Evolutionary conservation across 2,888 invertebrate species (phyloP).

Genomic region (Nomada ferruginata): DNA sequence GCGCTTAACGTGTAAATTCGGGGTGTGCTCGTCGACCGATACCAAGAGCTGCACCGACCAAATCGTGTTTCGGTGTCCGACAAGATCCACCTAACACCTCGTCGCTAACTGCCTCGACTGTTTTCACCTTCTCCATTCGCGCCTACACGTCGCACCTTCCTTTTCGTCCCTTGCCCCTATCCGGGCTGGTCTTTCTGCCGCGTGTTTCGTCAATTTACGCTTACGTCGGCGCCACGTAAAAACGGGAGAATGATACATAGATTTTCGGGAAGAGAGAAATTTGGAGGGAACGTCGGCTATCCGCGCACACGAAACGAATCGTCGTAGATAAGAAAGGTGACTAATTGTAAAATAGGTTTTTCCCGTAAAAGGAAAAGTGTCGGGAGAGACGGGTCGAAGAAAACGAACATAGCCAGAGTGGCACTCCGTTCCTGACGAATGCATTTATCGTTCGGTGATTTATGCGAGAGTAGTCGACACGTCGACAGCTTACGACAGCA

Average conservation of each 20-base stretch:
- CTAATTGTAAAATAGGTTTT: no score
- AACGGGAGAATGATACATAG: constrained; percentile 7
- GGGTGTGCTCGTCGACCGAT: constrained; percentile 23
- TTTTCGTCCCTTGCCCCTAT: background rate
- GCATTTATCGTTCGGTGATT: constrained; percentile 60
- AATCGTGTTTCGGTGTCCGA: constrained; percentile 24
- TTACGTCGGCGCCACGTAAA: constrained; percentile 64
- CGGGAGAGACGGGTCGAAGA: no score
- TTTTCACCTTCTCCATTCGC: constrained; percentile 69
- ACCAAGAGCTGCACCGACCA: constrained; percentile 24
- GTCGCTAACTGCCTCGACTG: constrained; percentile 74
- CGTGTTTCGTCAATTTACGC: constrained; percentile 65
- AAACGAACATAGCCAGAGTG: background rate
- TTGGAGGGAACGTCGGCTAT: no score
- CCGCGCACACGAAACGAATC: no score
- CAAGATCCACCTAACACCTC: constrained; percentile 73
- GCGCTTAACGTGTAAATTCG: constrained; percentile 68
- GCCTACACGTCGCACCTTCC: constrained; percentile 50
- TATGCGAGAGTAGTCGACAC: constrained; percentile 53
- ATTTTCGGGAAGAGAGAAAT: no score
- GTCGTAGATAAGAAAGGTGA: no score
- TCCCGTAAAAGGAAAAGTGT: no score
- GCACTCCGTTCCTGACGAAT: constrained; percentile 41
- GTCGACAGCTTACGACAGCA: constrained; percentile 58
- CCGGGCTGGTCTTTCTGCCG: constrained; percentile 12